These are phyloP conservation scores for Sorex araneus DNA, from an alignment of 2,113 vertebrate genomes.

Conservation along the genomic window DNA sequence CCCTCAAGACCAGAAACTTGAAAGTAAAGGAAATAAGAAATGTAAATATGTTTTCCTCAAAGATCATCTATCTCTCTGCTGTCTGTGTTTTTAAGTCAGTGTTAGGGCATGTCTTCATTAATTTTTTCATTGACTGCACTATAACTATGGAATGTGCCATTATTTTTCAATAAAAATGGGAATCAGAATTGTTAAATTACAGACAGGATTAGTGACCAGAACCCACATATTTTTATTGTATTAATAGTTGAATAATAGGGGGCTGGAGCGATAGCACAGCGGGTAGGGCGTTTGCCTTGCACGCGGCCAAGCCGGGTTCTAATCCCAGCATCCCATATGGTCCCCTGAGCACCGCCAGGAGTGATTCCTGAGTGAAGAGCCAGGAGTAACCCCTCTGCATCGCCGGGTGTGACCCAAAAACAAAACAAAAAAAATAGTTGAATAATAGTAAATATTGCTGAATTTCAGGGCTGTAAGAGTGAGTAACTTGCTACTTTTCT, in stretches of 20 bases:
- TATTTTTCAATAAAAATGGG: conserved; percentile 55
- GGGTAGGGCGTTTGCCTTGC: too few relatives aligned
- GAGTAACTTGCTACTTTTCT: conserved; percentile 31
- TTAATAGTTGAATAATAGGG: not conserved
- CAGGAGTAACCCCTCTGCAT: too few relatives aligned
- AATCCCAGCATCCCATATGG: too few relatives aligned
- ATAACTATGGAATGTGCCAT: not conserved
- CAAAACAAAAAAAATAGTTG: too few relatives aligned
- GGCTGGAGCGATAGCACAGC: too few relatives aligned
- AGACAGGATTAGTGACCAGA: conserved; percentile 10
- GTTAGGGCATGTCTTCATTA: conserved; percentile 43
- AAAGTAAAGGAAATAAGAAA: conserved; percentile 44
- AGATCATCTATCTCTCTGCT: conserved; percentile 23
- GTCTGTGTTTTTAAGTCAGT: conserved; percentile 61
- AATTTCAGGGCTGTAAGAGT: not conserved
- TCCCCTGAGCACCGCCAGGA: too few relatives aligned
- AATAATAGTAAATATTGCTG: not conserved
- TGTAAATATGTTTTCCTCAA: conserved; percentile 44
- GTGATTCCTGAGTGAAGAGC: too few relatives aligned
- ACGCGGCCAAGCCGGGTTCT: too few relatives aligned
- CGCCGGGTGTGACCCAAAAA: too few relatives aligned
- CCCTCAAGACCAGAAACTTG: conserved; percentile 28
- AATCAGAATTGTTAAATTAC: conserved; percentile 36
- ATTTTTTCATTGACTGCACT: conserved; percentile 54
- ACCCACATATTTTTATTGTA: not conserved